Evolutionary conservation across 2,888 invertebrate genomes (phyloP).

Genomic region (Busseola fusca): DNA sequence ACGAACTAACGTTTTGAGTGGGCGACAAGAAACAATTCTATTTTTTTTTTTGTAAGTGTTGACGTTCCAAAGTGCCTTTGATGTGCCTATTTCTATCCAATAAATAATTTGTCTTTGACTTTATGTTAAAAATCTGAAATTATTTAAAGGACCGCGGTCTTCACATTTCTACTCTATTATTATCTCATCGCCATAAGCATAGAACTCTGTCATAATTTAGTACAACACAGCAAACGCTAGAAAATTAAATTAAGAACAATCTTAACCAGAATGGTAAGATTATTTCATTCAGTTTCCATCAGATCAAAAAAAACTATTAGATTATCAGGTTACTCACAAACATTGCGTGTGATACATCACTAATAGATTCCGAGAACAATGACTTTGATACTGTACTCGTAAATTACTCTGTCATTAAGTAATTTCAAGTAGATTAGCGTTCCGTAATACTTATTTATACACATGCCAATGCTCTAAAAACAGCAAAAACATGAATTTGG

Average conservation of each 20-base stretch:
- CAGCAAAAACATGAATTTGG: constrained; percentile 17
- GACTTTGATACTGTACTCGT: constrained; percentile 29
- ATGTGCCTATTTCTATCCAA: too few species aligned
- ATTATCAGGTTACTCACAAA: constrained; percentile 22
- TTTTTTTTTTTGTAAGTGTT: too few species aligned
- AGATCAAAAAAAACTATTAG: constrained; percentile 9
- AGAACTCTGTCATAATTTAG: background rate
- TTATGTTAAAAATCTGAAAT: background rate
- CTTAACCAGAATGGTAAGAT: background rate
- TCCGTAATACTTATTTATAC: constrained; percentile 24
- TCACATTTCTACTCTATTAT: background rate
- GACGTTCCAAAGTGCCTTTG: too few species aligned
- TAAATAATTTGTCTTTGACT: too few species aligned
- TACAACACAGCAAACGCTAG: background rate
- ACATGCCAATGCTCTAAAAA: constrained; percentile 1
- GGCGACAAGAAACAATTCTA: too few species aligned
- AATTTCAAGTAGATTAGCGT: constrained; percentile 34
- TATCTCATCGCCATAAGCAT: background rate
- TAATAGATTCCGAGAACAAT: constrained; percentile 48
- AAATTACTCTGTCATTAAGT: constrained; percentile 48
- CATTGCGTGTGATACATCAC: constrained; percentile 40
- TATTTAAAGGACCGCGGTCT: background rate
- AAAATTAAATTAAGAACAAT: background rate
- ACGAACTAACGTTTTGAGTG: too few species aligned
- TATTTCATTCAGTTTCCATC: too few species aligned